Evolutionary conservation across 1,140 invertebrate species (phyloP).

Genomic region (Achatina immaculata): DNA sequence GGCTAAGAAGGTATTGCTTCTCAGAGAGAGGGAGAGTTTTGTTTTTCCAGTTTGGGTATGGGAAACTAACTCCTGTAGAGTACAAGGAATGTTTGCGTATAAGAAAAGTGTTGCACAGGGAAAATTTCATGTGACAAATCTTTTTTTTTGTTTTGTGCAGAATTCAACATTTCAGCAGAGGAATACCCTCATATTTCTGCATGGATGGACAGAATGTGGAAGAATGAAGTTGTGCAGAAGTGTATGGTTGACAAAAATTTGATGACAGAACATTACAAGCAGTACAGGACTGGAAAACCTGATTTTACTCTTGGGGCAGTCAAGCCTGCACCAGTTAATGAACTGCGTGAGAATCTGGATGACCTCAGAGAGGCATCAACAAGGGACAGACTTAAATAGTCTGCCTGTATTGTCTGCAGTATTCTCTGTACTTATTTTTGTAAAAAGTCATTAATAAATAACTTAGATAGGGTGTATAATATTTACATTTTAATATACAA

Average conservation of each 20-base stretch:
- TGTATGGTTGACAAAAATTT: constrained; percentile 40
- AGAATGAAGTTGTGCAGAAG: constrained; percentile 46
- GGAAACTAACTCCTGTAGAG: too few relatives aligned
- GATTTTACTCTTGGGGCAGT: constrained; percentile 44
- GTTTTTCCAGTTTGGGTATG: too few relatives aligned
- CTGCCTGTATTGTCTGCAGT: too few relatives aligned
- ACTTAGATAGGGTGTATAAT: too few relatives aligned
- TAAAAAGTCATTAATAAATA: too few relatives aligned
- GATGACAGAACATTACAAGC: constrained; percentile 38
- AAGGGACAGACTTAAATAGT: constrained; percentile 31
- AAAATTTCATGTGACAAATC: too few relatives aligned
- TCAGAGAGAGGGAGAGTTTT: too few relatives aligned
- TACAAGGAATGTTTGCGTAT: too few relatives aligned
- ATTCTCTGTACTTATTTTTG: too few relatives aligned
- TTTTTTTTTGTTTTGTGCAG: constrained; percentile 34
- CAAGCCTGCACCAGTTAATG: constrained; percentile 11
- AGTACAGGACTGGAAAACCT: constrained; percentile 43
- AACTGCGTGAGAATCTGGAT: constrained; percentile 43
- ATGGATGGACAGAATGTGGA: constrained; percentile 53
- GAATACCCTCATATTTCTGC: constrained; percentile 43
- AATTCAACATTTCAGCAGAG: constrained; percentile 30
- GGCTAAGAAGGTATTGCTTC: too few relatives aligned
- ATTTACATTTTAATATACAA: too few relatives aligned
- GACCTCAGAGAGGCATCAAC: constrained; percentile 41
- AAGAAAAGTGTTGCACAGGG: too few relatives aligned